These are phyloP conservation scores for Microtus ochrogaster DNA, from an alignment of 2,113 vertebrate species.

Conservation along the genomic window DNA sequence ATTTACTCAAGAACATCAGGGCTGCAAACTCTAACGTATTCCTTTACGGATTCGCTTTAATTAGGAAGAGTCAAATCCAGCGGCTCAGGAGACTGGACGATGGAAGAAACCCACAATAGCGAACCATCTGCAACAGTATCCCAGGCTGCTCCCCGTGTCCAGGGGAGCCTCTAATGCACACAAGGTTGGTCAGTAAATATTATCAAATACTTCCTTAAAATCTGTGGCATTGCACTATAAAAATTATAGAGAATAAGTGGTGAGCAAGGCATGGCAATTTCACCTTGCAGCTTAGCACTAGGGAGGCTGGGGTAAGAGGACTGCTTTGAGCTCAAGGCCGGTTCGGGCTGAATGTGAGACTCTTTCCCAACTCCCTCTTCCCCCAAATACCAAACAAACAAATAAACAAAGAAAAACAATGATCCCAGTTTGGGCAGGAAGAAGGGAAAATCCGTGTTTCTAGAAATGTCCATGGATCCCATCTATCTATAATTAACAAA, in stretches of 20 bases:
- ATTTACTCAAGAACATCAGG: neutral
- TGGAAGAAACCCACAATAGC: neutral
- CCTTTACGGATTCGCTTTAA: neutral
- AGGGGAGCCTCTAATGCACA: neutral
- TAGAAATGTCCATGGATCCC: neutral
- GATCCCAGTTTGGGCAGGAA: neutral
- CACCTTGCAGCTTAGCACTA: neutral
- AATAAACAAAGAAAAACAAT: neutral
- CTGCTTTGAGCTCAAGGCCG: neutral
- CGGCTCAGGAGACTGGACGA: neutral
- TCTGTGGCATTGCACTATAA: neutral
- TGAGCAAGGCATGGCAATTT: neutral
- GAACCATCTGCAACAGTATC: neutral
- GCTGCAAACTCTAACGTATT: neutral
- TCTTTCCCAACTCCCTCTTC: neutral
- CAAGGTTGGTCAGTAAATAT: neutral
- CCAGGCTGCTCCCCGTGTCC: neutral
- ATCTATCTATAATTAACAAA: neutral
- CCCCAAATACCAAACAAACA: neutral
- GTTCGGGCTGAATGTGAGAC: neutral
- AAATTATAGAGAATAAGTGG: neutral
- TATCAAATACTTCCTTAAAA: neutral
- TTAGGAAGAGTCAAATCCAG: neutral
- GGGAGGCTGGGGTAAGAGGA: neutral
- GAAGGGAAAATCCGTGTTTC: neutral